phyloP scores from a whole-genome alignment of 2,797 vertebrate genomes.

The Pterois miles region DNA sequence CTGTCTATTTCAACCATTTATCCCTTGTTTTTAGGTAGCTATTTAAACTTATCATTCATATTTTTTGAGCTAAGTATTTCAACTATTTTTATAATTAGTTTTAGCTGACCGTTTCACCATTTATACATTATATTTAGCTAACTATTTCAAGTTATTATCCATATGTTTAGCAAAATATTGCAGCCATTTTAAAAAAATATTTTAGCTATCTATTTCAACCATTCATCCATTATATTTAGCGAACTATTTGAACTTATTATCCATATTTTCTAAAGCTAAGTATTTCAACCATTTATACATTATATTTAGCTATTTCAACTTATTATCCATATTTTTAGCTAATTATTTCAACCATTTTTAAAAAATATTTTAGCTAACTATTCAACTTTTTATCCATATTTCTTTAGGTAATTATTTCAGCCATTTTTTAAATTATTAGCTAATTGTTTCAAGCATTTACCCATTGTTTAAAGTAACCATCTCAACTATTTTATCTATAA shows the following conservation, averaged over 20 bases:
- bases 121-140: neutral
- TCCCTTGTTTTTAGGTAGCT: neutral
- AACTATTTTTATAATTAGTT: neutral
- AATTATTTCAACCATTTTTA: neutral
- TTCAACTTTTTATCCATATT: neutral
- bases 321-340: no score
- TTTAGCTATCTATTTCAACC: neutral
- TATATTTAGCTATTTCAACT: neutral
- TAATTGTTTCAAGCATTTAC: neutral
- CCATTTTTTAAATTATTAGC: neutral
- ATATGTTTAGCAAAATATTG: neutral
- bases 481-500: rapidly evolving
- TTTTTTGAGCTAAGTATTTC: neutral
- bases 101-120: no score
- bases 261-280: neutral
- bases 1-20: neutral
- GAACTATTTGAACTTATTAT: neutral
- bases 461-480: no score
- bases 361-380: neutral
- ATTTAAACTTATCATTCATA: neutral
- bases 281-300: neutral
- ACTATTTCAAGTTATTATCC: neutral
- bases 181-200: no score
- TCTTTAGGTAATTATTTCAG: neutral
- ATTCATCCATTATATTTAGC: neutral